Evolutionary conservation across 2,113 vertebrate species (phyloP).

Genomic region (Notothenia coriiceps): DNA sequence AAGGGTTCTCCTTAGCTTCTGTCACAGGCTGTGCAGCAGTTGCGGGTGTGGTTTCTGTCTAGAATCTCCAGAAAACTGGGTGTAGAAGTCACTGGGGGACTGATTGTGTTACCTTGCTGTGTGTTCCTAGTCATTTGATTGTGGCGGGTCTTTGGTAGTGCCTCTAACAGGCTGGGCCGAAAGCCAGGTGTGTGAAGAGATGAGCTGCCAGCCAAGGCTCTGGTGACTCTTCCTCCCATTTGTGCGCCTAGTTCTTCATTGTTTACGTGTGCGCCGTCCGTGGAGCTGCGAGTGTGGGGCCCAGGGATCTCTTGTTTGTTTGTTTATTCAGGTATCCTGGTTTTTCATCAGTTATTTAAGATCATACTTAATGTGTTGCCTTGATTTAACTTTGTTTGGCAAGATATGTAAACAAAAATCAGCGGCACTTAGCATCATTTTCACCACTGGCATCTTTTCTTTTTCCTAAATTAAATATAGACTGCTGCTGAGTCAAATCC

Average conservation of each 20-base stretch:
- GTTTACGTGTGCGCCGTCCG: background rate
- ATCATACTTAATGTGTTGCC: background rate
- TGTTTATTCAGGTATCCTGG: background rate
- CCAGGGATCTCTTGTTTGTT: background rate
- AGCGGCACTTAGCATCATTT: background rate
- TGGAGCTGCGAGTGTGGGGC: background rate
- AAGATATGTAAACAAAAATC: background rate
- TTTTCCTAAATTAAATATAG: conserved; percentile 19
- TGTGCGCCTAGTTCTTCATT: conserved; percentile 22
- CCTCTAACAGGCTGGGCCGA: conserved; percentile 64
- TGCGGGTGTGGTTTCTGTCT: conserved; percentile 21
- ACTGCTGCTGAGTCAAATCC: background rate
- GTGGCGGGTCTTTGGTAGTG: conserved; percentile 55
- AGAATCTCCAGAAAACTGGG: conserved; percentile 48
- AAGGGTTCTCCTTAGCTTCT: conserved; percentile 36
- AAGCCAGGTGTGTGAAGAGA: conserved; percentile 66
- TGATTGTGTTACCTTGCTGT: conserved; percentile 69
- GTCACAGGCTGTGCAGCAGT: conserved; percentile 45
- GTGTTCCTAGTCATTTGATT: conserved; percentile 67
- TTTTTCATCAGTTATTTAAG: background rate
- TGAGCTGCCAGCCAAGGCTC: conserved; percentile 57
- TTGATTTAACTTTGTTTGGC: background rate
- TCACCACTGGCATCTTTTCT: background rate
- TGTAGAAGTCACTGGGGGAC: conserved; percentile 53
- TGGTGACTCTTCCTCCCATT: conserved; percentile 40